Percentiles rank a stretch among this genome's conserved stretches.
Evolutionary conservation across 1,140 invertebrate genomes (phyloP).

Genomic region (Danaus melanippus): DNA sequence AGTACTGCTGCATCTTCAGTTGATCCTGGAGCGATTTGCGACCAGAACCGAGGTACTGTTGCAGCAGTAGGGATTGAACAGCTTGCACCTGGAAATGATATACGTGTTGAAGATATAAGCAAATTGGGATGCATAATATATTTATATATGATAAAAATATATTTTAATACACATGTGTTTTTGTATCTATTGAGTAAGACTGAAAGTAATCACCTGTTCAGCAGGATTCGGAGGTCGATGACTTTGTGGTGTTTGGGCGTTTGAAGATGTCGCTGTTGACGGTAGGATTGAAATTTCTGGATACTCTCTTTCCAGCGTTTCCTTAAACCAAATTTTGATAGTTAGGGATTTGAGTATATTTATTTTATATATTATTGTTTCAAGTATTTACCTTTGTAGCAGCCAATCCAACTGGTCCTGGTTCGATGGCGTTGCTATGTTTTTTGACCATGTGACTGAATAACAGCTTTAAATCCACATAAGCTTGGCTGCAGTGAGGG

Average conservation of each 20-base stretch:
- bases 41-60: constrained; percentile 63
- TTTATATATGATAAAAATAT: no score
- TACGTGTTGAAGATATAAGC: neutral
- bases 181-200: neutral
- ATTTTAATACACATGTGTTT: no score
- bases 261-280: constrained; percentile 62
- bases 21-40: constrained; percentile 66
- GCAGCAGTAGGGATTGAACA: constrained; percentile 66
- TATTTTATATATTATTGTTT: no score
- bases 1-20: constrained; percentile 65
- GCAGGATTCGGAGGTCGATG: constrained; percentile 59
- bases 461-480: constrained; percentile 56
- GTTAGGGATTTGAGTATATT: no score
- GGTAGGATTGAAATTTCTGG: constrained; percentile 70
- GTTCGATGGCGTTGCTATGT: constrained; percentile 55
- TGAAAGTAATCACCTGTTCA: constrained; percentile 47
- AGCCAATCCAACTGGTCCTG: constrained; percentile 55
- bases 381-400: constrained; percentile 58
- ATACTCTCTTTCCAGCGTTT: constrained; percentile 70
- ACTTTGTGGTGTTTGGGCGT: constrained; percentile 45
- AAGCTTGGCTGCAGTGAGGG: constrained; percentile 59
- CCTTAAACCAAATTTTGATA: constrained; percentile 39
- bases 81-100: constrained; percentile 53
- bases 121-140: neutral
- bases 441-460: constrained; percentile 67